Evolutionary conservation across 2,113 vertebrate species (phyloP).

Genomic region (Porphyrio hochstetteri): DNA sequence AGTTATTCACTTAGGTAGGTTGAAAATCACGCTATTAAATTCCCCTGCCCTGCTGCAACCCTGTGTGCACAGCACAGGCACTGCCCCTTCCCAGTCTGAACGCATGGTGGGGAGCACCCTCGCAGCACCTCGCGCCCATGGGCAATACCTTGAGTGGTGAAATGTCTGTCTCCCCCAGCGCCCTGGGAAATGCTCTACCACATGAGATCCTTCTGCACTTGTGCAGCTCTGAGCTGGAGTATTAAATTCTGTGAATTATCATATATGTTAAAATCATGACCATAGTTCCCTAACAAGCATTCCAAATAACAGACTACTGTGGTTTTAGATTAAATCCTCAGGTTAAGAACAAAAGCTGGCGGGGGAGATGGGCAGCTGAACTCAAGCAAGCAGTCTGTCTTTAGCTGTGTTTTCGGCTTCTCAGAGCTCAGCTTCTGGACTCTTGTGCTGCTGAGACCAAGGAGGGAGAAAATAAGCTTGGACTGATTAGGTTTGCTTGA

Average conservation of each 20-base stretch:
- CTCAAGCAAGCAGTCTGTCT: background rate
- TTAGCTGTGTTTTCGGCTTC: background rate
- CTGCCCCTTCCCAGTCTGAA: background rate
- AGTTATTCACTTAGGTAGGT: background rate
- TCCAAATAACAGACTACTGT: background rate
- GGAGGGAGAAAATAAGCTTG: background rate
- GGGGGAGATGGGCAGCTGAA: background rate
- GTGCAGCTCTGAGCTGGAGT: background rate
- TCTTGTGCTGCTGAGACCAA: background rate
- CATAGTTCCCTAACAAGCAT: background rate
- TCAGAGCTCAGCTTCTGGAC: background rate
- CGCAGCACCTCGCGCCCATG: background rate
- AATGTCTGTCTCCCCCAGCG: background rate
- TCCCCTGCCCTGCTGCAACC: background rate
- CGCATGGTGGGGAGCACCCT: rapidly evolving
- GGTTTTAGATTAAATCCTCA: background rate
- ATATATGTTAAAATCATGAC: background rate
- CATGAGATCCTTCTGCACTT: background rate
- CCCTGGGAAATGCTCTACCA: background rate
- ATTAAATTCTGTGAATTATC: background rate
- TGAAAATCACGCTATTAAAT: background rate
- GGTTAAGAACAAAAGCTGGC: background rate
- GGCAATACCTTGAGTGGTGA: background rate
- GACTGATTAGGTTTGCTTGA: background rate
- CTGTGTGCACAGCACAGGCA: background rate